phyloP scores from a whole-genome alignment of 2,797 vertebrate species.

The Phalanger gymnotis region DNA sequence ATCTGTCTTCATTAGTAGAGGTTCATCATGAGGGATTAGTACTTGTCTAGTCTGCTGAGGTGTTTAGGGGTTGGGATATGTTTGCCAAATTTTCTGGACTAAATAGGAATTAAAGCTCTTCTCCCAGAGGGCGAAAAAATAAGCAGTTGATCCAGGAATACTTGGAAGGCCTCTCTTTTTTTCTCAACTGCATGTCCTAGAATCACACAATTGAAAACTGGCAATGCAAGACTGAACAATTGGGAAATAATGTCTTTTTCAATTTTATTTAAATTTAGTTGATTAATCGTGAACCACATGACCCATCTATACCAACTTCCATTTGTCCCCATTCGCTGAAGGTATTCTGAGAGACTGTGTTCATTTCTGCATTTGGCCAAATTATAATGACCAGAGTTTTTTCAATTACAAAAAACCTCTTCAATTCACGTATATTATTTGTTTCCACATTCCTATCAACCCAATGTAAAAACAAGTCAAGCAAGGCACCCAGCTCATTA shows the following conservation, averaged over 20 bases:
- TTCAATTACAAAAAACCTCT: background rate
- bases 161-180: background rate
- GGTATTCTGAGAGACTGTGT: background rate
- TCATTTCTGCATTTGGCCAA: background rate
- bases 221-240: background rate
- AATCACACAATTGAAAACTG: background rate
- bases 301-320: background rate
- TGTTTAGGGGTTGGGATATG: background rate
- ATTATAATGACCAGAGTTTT: background rate
- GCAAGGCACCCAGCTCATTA: background rate
- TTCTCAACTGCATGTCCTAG: background rate
- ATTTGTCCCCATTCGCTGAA: background rate
- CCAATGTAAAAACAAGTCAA: background rate
- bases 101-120: conserved; percentile 9
- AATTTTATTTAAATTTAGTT: background rate
- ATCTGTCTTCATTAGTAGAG: background rate
- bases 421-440: background rate
- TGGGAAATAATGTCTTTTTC: background rate
- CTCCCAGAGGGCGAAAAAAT: background rate
- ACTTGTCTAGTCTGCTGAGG: conserved; percentile 14
- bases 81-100: conserved; percentile 21
- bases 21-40: conserved; percentile 5
- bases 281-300: background rate
- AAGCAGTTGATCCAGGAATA: background rate
- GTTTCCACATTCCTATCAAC: background rate